Base-by-base conservation (phyloP, 2,113 vertebrate species). In the Campylomormyrus tamandua region DNA sequence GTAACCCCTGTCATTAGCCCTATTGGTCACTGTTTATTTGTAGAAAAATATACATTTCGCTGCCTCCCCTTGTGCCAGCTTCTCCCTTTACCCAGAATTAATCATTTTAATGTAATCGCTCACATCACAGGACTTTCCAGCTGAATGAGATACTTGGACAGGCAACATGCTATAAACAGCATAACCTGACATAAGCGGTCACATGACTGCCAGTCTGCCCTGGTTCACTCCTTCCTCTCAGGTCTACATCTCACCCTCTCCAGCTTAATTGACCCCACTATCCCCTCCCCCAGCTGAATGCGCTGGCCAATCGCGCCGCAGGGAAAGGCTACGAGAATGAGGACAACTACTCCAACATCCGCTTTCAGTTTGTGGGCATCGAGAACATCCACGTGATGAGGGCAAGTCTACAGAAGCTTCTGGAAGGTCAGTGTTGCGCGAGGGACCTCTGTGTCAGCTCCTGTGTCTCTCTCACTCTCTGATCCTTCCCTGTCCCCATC, bases 351-450 rank as follows among this genome's bases (percentile, higher is more conserved):
- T 98, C 98, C 91, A 98, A 99, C 94, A 99, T 99, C 93, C 97
- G 98, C 93, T 99, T 99, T 94, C 98, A 99, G 95, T 99, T 99
- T 95, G 98, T 99, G 91, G 98, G 98, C 92, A 99, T 99, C 90
- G 98, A 99, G 94, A 99, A 99, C 93, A 99, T 99, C 94, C 98
- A 99, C 1, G 98, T 99, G 2, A 99, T 99, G 98, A 97, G 98
- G 88, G 93, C 96, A 89, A 99, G 98, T 92, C 96, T 99, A 89
- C 98, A 99, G 92, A 99, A 98, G 92, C 93, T 99, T 89, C 91
- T 98, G 49, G 98, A 99, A 98, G 98, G 98, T 99, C 31, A 58
- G 90, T 2, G 31, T n/a, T 13, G 19, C 17, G 48, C n/a, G 45
- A n/a, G 15, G n/a, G 62, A 11, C n/a, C 62, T 31, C 27, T 31